Evolutionary conservation across 2,113 vertebrate genomes (phyloP).

Genomic region (Hyla sarda): DNA sequence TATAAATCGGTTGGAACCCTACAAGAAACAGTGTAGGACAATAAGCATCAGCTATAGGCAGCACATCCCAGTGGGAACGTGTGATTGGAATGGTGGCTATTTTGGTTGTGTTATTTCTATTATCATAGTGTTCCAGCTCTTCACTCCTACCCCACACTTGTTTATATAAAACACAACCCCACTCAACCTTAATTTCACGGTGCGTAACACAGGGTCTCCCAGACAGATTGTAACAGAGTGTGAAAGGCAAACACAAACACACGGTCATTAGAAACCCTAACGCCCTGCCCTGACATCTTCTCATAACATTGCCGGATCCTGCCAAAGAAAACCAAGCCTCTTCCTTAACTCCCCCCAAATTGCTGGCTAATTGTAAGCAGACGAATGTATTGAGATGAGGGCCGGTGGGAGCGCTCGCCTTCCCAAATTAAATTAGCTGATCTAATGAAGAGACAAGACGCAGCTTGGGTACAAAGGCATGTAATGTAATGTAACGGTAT

Average conservation of each 20-base stretch:
- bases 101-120: not conserved
- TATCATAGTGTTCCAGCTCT: not conserved
- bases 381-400: slow-evolving; percentile 62
- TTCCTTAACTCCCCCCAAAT: slow-evolving; percentile 68
- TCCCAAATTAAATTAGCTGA: slow-evolving; percentile 33
- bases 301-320: slow-evolving; percentile 71
- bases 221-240: slow-evolving; percentile 35
- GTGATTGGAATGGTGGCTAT: not conserved
- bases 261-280: slow-evolving; percentile 71
- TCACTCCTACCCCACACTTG: not conserved
- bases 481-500: too few relatives aligned
- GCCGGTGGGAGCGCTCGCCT: slow-evolving; percentile 31
- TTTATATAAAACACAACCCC: not conserved
- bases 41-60: not conserved
- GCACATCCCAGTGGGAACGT: not conserved
- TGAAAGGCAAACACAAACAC: slow-evolving; percentile 59
- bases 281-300: slow-evolving; percentile 71
- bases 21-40: too few relatives aligned
- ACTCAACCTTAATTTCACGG: not conserved
- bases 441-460: slow-evolving; percentile 46
- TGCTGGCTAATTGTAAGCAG: slow-evolving; percentile 66
- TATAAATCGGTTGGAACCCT: too few relatives aligned
- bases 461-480: not conserved
- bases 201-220: slow-evolving; percentile 19
- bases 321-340: slow-evolving; percentile 68